phyloP scores from a whole-genome alignment of 2,113 vertebrate genomes.

The Megatriorchis doriae region DNA sequence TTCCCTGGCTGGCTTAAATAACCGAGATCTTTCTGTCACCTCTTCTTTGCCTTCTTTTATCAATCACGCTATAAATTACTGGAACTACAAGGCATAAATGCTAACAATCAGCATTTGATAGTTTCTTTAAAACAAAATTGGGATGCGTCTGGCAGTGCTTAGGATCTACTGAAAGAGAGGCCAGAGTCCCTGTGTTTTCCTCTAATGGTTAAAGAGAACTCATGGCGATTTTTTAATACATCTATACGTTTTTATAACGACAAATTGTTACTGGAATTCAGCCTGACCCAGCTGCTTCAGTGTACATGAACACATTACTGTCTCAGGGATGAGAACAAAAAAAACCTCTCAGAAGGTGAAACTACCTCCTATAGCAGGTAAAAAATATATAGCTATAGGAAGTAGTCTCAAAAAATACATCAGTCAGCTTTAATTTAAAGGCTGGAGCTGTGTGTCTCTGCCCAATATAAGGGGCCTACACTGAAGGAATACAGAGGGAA shows the following conservation, averaged over 20 bases:
- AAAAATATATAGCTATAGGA: neutral
- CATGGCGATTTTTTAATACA: neutral
- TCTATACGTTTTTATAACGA: neutral
- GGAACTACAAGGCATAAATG: neutral
- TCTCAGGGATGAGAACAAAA: neutral
- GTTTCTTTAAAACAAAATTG: neutral
- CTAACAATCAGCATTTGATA: neutral
- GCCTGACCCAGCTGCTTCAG: neutral
- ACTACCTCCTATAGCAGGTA: neutral
- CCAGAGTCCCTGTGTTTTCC: neutral
- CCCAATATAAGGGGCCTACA: neutral
- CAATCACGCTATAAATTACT: neutral
- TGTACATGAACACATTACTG: neutral
- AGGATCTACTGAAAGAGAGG: neutral
- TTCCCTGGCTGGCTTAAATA: neutral
- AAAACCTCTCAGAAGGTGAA: neutral
- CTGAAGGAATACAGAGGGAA: neutral
- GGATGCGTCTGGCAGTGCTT: neutral
- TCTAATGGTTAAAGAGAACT: neutral
- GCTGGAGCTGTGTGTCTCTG: neutral
- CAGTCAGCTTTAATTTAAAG: neutral
- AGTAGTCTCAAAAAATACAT: neutral
- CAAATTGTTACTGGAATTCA: neutral
- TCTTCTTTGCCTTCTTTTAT: neutral
- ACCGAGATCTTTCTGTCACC: neutral